Conservation (phyloP, 92 coral and sea anemone genomes). For the Porites evermanni region DNA sequence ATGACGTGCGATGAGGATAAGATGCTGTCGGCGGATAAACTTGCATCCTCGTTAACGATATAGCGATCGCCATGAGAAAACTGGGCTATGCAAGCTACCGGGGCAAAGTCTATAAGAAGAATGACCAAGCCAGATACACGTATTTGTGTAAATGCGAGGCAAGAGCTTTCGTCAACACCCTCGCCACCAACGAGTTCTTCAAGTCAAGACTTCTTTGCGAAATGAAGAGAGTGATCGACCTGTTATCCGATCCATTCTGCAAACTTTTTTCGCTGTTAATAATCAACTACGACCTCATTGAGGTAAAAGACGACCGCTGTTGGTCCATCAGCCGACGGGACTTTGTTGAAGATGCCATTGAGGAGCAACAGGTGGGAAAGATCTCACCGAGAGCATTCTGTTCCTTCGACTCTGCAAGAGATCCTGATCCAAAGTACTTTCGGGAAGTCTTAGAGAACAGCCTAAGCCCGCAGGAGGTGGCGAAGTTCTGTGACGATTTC, state of each 20-base stretch:
- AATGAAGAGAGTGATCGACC: slow-evolving; percentile 7
- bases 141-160: slow-evolving; percentile 3
- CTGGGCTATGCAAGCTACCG: too few relatives aligned
- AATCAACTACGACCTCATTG: slow-evolving; percentile 13
- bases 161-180: slow-evolving; percentile 37
- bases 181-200: slow-evolving; percentile 40
- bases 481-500: not conserved
- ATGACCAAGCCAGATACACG: not conserved
- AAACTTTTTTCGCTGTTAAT: not conserved
- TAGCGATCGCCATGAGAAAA: not conserved
- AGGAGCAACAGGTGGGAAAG: slow-evolving; percentile 23
- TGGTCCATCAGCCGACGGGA: slow-evolving; percentile 26
- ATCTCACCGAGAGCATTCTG: slow-evolving; percentile 35
- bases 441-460: slow-evolving; percentile 46
- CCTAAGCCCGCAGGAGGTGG: not conserved
- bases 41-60: too few relatives aligned
- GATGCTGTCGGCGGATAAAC: too few relatives aligned
- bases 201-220: slow-evolving; percentile 12
- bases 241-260: not conserved
- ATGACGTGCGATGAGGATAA: too few relatives aligned
- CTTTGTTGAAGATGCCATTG: not conserved
- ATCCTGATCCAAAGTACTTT: slow-evolving; percentile 47
- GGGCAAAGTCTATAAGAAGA: too few relatives aligned
- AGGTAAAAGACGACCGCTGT: slow-evolving; percentile 25
- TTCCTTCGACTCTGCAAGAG: slow-evolving; percentile 6